Conservation (phyloP, 1,140 invertebrate genomes). For the Lucilia cuprina region DNA sequence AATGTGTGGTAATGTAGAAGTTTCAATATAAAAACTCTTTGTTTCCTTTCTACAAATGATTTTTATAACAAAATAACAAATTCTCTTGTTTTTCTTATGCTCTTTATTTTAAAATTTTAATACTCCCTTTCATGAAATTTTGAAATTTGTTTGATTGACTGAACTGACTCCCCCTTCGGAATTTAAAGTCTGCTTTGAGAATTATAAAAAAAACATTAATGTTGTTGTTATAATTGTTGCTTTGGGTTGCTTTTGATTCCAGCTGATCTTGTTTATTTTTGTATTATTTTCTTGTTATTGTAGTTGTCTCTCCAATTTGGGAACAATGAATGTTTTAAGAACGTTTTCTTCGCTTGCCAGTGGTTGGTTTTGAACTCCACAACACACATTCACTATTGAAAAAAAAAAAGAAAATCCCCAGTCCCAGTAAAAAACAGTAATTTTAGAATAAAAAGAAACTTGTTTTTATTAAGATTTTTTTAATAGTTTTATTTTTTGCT, state of each 20-base stretch:
- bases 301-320: neutral
- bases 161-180: neutral
- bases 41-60: neutral
- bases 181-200: neutral
- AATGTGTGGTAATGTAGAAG: neutral
- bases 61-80: neutral
- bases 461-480: conserved; percentile 33
- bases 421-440: neutral
- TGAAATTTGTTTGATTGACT: neutral
- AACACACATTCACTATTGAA: neutral
- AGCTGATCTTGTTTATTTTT: conserved; percentile 42
- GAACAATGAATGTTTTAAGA: neutral
- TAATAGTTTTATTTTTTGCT: conserved; percentile 25
- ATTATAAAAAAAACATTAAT: conserved; percentile 9
- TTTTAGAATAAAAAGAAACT: conserved; percentile 2
- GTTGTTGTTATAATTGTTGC: conserved; percentile 6
- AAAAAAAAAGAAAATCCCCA: neutral
- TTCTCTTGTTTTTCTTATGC: neutral
- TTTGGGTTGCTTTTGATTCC: conserved; percentile 33
- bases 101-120: conserved; percentile 1
- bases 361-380: conserved; percentile 29
- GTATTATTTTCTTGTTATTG: neutral
- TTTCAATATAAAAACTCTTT: neutral
- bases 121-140: neutral
- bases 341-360: neutral